phyloP scores from a whole-genome alignment of 2,797 vertebrate species.

The Notoglanidium macrostoma region DNA sequence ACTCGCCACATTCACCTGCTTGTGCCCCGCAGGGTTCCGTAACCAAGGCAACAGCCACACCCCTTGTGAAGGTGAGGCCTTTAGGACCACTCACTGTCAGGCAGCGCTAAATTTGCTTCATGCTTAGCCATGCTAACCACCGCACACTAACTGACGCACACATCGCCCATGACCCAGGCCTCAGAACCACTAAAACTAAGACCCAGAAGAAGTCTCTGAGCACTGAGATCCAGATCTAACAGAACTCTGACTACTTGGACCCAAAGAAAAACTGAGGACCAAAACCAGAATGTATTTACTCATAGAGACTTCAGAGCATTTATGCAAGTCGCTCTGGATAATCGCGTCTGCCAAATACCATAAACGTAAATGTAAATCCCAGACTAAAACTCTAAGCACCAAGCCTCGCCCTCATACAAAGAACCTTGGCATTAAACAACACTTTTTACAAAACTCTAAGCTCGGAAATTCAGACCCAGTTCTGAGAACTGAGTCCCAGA shows the following conservation, averaged over 20 bases:
- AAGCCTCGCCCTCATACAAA: too few relatives aligned
- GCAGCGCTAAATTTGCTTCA: background rate
- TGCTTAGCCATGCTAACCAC: conserved; percentile 11
- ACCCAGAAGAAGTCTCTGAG: background rate
- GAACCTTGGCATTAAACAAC: background rate
- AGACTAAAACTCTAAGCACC: background rate
- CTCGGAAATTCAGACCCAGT: background rate
- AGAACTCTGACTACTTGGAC: background rate
- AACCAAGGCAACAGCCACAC: fast-evolving
- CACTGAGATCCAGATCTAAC: background rate
- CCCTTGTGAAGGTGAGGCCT: conserved; percentile 60
- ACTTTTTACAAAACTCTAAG: background rate
- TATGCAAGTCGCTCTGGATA: too few relatives aligned
- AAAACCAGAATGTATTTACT: too few relatives aligned
- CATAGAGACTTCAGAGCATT: background rate
- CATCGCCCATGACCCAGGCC: too few relatives aligned
- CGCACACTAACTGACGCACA: background rate
- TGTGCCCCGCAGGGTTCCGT: conserved; percentile 58
- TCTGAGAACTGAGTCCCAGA: background rate
- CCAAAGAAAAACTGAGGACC: background rate
- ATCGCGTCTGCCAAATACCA: too few relatives aligned
- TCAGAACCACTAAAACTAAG: background rate
- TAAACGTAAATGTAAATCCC: too few relatives aligned
- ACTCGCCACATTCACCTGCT: conserved; percentile 60
- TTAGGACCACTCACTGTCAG: background rate